These are phyloP conservation scores for Lycodopsis pacificus DNA, from an alignment of 2,797 vertebrate genomes.

Conservation along the genomic window DNA sequence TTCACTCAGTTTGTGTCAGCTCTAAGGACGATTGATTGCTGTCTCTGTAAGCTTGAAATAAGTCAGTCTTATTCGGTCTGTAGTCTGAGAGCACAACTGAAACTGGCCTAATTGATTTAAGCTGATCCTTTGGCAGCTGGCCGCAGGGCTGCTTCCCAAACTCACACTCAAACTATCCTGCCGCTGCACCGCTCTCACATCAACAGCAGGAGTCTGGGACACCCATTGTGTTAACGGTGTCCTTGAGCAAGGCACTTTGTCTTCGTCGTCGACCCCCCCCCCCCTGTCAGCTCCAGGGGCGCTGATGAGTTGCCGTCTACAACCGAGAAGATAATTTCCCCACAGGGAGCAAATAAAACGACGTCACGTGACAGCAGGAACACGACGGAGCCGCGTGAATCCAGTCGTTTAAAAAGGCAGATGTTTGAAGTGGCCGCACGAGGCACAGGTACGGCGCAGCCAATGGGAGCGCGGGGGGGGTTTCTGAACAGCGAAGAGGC, in stretches of 20 bases:
- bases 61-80: slow-evolving; percentile 1
- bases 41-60: not conserved
- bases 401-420: not conserved
- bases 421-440: slow-evolving; percentile 32
- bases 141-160: not conserved
- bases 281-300: slow-evolving; percentile 5
- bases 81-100: not conserved
- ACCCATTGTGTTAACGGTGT: not conserved
- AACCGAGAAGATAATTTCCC: not conserved
- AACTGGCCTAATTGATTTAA: not conserved
- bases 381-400: not conserved
- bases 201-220: too few species aligned
- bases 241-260: slow-evolving; percentile 28
- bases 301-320: not conserved
- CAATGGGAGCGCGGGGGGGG: slow-evolving; percentile 74
- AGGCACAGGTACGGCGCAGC: slow-evolving; percentile 79
- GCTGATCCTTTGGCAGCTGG: not conserved
- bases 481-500: slow-evolving; percentile 66
- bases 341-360: not conserved
- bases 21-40: not conserved
- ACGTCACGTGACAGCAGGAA: slow-evolving; percentile 3
- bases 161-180: not conserved
- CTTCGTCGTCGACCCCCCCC: too few species aligned
- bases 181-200: not conserved
- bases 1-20: not conserved